A percentile compares a stretch with the other conserved stretches of the same genome.
These are phyloP conservation scores for Microdon myrmicae DNA, from an alignment of 2,888 invertebrate genomes.

Conservation along the genomic window DNA sequence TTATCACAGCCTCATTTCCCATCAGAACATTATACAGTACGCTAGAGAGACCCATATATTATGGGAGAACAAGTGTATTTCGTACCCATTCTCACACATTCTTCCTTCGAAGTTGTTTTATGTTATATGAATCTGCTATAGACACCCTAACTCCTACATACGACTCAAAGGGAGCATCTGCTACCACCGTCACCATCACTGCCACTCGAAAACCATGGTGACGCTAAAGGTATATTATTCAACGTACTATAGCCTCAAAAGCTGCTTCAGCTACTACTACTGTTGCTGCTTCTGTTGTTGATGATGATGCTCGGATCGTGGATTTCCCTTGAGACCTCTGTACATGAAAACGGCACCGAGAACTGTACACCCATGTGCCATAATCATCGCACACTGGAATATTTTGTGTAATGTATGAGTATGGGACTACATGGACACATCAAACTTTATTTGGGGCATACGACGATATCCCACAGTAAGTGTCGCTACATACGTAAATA, in stretches of 20 bases:
- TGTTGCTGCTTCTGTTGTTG: slow-evolving; percentile 55
- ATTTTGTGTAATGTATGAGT: slow-evolving; percentile 59
- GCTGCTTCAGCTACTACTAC: slow-evolving; percentile 40
- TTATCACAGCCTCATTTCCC: slow-evolving; percentile 67
- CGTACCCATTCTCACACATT: slow-evolving; percentile 37
- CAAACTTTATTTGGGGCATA: slow-evolving; percentile 62
- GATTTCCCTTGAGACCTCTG: slow-evolving; percentile 61
- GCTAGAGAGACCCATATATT: slow-evolving; percentile 59
- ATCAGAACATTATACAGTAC: slow-evolving; percentile 67
- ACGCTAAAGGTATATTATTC: slow-evolving; percentile 50
- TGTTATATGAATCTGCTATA: slow-evolving; percentile 47
- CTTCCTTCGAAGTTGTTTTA: slow-evolving; percentile 50
- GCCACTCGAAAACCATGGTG: slow-evolving; percentile 47
- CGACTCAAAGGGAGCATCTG: slow-evolving; percentile 47
- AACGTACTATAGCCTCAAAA: slow-evolving; percentile 40
- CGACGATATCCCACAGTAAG: slow-evolving; percentile 50
- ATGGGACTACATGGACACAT: slow-evolving; percentile 64
- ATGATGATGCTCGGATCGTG: slow-evolving; percentile 65
- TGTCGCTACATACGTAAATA: slow-evolving; percentile 27
- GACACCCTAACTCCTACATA: slow-evolving; percentile 47
- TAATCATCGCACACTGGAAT: slow-evolving; percentile 66
- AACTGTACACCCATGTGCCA: slow-evolving; percentile 66
- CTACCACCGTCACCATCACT: slow-evolving; percentile 16
- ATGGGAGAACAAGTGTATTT: slow-evolving; percentile 51
- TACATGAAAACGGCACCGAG: slow-evolving; percentile 54